Conservation (phyloP, 2,113 vertebrate genomes). For the Clupea harengus region DNA sequence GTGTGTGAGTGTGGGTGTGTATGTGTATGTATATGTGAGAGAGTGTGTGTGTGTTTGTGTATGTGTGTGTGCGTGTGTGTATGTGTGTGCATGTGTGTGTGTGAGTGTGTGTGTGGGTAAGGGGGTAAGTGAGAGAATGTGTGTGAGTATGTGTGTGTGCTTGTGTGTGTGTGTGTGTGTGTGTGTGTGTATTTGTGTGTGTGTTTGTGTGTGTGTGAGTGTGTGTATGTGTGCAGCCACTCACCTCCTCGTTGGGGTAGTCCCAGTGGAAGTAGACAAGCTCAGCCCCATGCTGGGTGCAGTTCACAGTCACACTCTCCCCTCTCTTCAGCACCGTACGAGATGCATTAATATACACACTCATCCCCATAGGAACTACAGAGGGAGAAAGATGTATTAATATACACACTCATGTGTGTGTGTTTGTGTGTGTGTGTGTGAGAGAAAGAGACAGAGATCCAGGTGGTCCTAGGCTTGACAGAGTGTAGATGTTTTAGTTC, state of each 20-base stretch:
- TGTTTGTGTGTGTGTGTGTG: no score
- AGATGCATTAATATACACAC: conserved; percentile 80
- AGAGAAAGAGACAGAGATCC: no score
- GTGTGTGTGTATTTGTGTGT: background rate
- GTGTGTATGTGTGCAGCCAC: conserved; percentile 47
- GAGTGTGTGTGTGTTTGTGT: no score
- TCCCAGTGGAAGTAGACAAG: conserved; percentile 85
- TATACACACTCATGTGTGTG: background rate
- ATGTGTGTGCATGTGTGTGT: background rate
- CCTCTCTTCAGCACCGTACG: conserved; percentile 86
- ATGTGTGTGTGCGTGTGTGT: no score
- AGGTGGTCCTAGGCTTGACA: no score
- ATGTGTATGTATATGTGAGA: no score
- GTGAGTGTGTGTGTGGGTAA: background rate
- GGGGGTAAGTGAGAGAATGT: background rate
- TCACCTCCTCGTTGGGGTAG: conserved; percentile 80
- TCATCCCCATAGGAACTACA: conserved; percentile 77
- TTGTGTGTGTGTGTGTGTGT: background rate
- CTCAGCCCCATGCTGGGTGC: conserved; percentile 80
- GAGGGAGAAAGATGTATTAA: background rate
- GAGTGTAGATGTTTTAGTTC: no score
- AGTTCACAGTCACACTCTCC: conserved; percentile 84
- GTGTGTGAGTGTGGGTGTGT: no score
- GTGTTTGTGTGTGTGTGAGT: conserved; percentile 19
- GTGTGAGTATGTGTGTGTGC: no score